A percentile compares a stretch with the other conserved stretches of the same genome.
Conservation (phyloP, 2,113 vertebrate species). For the Chamaetylas fuelleborni region DNA sequence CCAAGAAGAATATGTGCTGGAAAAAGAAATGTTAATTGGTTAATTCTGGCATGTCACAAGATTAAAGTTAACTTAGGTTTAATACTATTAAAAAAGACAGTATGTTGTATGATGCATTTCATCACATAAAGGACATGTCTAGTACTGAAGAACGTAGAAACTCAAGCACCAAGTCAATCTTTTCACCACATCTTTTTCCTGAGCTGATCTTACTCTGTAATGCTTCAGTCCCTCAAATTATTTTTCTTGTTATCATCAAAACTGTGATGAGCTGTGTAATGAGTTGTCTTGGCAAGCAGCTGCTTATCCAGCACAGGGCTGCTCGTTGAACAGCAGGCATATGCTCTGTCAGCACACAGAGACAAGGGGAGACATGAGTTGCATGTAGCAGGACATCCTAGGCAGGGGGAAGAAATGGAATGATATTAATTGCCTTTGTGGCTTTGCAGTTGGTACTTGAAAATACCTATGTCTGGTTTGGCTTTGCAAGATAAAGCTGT, state of each 20-base stretch:
- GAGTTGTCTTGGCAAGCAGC: neutral
- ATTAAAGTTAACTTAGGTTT: neutral
- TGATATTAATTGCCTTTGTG: neutral
- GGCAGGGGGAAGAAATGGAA: neutral
- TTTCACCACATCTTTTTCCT: neutral
- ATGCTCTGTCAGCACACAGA: neutral
- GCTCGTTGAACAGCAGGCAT: neutral
- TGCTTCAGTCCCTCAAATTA: neutral
- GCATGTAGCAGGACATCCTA: neutral
- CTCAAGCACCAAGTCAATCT: neutral
- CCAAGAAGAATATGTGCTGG: neutral
- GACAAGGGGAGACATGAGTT: fast-evolving
- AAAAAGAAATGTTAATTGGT: neutral
- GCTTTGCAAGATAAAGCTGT: neutral
- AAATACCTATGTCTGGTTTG: neutral
- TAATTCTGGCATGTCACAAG: neutral
- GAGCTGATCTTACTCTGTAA: neutral
- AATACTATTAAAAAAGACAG: neutral
- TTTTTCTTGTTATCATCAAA: neutral
- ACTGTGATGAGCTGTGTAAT: neutral
- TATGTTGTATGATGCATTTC: neutral
- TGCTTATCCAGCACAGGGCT: neutral
- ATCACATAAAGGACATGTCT: neutral
- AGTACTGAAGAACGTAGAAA: neutral
- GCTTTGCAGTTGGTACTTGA: neutral